Conservation (phyloP, 2,113 vertebrate genomes). For the Nothocercus nigrocapillus region DNA sequence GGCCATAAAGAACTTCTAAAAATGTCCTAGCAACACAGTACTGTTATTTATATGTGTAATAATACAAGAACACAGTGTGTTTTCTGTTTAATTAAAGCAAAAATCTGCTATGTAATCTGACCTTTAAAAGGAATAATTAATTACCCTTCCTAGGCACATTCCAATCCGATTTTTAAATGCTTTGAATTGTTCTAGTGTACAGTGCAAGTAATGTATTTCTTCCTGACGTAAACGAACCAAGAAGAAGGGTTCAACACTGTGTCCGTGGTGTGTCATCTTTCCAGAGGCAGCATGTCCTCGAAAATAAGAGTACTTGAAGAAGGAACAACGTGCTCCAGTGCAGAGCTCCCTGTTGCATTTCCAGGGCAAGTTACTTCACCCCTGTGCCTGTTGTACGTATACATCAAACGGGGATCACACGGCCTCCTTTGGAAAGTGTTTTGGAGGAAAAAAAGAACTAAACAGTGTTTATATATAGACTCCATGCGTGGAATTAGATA, state of each 20-base stretch:
- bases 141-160: neutral
- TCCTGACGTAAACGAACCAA: neutral
- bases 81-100: neutral
- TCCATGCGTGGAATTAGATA: neutral
- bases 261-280: neutral
- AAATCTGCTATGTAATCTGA: neutral
- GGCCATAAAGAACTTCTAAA: neutral
- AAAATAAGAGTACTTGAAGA: neutral
- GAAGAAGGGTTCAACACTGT: neutral
- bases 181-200: neutral
- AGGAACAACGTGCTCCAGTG: neutral
- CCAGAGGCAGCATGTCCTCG: neutral
- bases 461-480: accelerated
- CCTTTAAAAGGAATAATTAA: neutral
- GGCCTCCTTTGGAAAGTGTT: neutral
- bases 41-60: neutral
- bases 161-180: neutral
- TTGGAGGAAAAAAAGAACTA: neutral
- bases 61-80: neutral
- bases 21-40: neutral
- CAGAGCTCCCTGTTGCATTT: neutral
- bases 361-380: accelerated
- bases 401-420: neutral
- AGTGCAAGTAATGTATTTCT: neutral
- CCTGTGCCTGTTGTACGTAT: neutral